A percentile compares a stretch with the other conserved stretches of the same genome.
phyloP scores from a whole-genome alignment of 2,888 invertebrate species.

The Lasioglossum pauxillum region DNA sequence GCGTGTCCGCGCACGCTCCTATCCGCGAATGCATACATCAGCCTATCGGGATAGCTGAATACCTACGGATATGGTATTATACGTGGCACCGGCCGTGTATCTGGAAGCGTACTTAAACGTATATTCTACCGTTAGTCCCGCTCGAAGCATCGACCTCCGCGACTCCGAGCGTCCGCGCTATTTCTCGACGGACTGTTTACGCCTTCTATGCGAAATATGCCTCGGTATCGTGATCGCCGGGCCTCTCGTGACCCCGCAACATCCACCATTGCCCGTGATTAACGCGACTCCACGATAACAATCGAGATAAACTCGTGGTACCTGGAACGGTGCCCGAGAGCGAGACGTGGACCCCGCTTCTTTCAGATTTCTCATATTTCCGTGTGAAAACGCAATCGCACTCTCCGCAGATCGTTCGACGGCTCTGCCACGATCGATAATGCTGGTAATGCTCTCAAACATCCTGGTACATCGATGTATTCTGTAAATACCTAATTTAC shows the following conservation, averaged over 20 bases:
- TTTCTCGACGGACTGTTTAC: conserved; percentile 57
- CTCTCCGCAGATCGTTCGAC: background rate
- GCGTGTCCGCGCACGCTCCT: conserved; percentile 23
- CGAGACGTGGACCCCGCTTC: background rate
- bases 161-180: conserved; percentile 51
- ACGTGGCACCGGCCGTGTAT: conserved; percentile 14
- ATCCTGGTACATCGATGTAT: too few relatives aligned
- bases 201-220: conserved; percentile 31
- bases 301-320: background rate
- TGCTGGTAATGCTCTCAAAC: background rate
- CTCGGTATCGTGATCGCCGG: conserved; percentile 16
- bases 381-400: background rate
- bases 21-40: conserved; percentile 46
- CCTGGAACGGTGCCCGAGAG: background rate
- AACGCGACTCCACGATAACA: conserved; percentile 16
- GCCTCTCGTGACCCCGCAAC: conserved; percentile 20
- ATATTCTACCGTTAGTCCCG: conserved; percentile 64
- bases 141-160: conserved; percentile 61
- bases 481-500: too few relatives aligned
- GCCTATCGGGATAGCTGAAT: conserved; percentile 31
- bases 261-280: conserved; percentile 22
- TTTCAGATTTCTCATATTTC: background rate
- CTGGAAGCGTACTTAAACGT: conserved; percentile 48
- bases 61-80: conserved; percentile 43
- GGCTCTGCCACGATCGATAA: background rate